Evolutionary conservation across 2,113 vertebrate species (phyloP).

Genomic region (Cynocephalus volans): DNA sequence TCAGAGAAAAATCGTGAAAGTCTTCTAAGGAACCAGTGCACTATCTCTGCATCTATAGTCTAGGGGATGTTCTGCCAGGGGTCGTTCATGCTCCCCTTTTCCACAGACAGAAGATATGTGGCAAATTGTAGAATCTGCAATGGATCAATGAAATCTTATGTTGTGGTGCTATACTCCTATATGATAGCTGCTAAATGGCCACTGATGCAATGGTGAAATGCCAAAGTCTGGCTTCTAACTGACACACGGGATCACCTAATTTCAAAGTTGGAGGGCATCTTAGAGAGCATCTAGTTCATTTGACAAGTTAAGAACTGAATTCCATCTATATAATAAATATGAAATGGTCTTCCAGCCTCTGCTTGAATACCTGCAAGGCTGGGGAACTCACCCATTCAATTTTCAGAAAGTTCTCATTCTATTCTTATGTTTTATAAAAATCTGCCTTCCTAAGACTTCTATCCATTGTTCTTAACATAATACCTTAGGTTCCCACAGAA

Average conservation of each 20-base stretch:
- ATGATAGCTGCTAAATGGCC: background rate
- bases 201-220: background rate
- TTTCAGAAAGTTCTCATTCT: conserved; percentile 52
- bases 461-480: background rate
- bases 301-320: conserved; percentile 39
- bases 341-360: background rate
- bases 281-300: background rate
- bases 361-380: background rate
- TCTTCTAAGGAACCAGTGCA: background rate
- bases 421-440: conserved; percentile 38
- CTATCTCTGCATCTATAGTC: background rate
- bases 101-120: background rate
- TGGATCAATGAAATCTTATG: background rate
- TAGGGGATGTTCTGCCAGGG: background rate
- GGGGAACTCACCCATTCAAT: background rate
- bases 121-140: background rate
- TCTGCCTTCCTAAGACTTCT: background rate
- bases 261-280: background rate
- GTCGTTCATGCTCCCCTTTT: background rate
- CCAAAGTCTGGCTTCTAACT: background rate
- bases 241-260: background rate
- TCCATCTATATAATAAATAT: background rate
- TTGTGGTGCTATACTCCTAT: background rate
- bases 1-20: background rate
- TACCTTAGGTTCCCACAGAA: background rate